Conservation (phyloP, 2,113 vertebrate species). For the Thunnus thynnus region DNA sequence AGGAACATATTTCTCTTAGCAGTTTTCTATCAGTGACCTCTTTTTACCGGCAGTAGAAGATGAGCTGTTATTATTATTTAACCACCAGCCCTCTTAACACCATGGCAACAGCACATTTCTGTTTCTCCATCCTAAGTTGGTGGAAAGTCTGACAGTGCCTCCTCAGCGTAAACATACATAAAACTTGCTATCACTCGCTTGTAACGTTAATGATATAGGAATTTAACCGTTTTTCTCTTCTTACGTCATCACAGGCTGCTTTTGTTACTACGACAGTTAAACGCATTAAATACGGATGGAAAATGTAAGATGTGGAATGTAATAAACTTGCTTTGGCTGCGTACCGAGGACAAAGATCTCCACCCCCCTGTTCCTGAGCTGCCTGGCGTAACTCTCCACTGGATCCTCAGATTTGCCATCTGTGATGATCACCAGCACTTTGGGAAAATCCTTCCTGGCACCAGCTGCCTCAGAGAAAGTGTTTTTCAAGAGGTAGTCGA, state of each 20-base stretch:
- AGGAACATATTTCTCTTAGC: neutral
- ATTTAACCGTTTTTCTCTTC: slow-evolving; percentile 37
- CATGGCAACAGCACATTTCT: slow-evolving; percentile 43
- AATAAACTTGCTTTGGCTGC: slow-evolving; percentile 56
- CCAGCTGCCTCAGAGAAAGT: slow-evolving; percentile 90
- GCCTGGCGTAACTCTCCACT: slow-evolving; percentile 89
- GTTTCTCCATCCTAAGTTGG: slow-evolving; percentile 6
- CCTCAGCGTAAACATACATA: slow-evolving; percentile 36
- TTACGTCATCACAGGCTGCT: slow-evolving; percentile 25
- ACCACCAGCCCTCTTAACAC: slow-evolving; percentile 6
- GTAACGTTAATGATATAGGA: slow-evolving; percentile 45
- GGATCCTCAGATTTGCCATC: slow-evolving; percentile 93
- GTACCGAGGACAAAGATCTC: slow-evolving; percentile 96
- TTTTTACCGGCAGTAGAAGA: slow-evolving; percentile 16
- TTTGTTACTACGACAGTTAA: slow-evolving; percentile 7
- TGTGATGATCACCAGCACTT: slow-evolving; percentile 94
- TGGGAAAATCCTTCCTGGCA: slow-evolving; percentile 91
- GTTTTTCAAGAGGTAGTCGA: slow-evolving; percentile 89
- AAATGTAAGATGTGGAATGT: slow-evolving; percentile 45
- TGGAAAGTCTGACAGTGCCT: slow-evolving; percentile 61
- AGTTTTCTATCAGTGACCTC: slow-evolving; percentile 23
- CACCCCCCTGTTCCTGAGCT: slow-evolving; percentile 90
- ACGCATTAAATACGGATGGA: slow-evolving; percentile 20
- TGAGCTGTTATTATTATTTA: slow-evolving; percentile 40
- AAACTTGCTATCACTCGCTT: slow-evolving; percentile 64